Evolutionary conservation across 2,888 invertebrate genomes (phyloP), one percentile per base, ranked within the genome.

Genomic region (Prosopocoilus inquinatus): DNA sequence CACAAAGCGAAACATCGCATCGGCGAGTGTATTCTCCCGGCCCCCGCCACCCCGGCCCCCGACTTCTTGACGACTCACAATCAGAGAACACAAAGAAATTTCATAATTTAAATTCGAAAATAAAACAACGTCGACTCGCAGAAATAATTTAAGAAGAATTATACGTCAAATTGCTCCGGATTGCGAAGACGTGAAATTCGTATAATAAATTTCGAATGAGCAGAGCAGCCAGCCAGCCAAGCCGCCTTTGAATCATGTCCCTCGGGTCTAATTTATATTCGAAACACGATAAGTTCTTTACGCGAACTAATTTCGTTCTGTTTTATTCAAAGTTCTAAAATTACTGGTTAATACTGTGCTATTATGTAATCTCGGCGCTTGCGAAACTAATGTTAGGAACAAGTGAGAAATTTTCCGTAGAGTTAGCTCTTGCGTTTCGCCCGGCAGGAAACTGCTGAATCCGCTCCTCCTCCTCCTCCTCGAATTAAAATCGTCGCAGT

Each of bases 221-320:
- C 41, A 16, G 39, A 5, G 41, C 9, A 9, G 16, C 9, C 16
- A 9, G 13, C 16, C 9, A 13, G 53, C 55, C 52, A 53, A 44
- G 50, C 53, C 60, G 57, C 61, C 61, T 61, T 59, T 57, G 58
- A 59, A 61, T 59, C 50, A 55, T 57, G 53, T 50, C 50, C 49
- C 47, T 41, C 39, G 48, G 56, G 61, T 56, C 57, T 63, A 57
- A 61, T 63, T 61, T 58, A 53, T 57, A 63, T 63, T 61, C 61
- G 47, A 38, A 53, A 53, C 44, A 57, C 61, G 63, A 58, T 55
- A 55, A 56, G 33, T 60, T 60, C 61, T 63, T 63, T 61, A 56
- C 54, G 56, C 59, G 58, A 53, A 51, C 54, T 61, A 63, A 63
- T 63, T 63, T 58, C 51, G 59, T 52, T 49, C 41, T 57, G 53